These are phyloP conservation scores for Conus canariensis DNA, from an alignment of 2,888 invertebrate genomes.

Conservation along the genomic window DNA sequence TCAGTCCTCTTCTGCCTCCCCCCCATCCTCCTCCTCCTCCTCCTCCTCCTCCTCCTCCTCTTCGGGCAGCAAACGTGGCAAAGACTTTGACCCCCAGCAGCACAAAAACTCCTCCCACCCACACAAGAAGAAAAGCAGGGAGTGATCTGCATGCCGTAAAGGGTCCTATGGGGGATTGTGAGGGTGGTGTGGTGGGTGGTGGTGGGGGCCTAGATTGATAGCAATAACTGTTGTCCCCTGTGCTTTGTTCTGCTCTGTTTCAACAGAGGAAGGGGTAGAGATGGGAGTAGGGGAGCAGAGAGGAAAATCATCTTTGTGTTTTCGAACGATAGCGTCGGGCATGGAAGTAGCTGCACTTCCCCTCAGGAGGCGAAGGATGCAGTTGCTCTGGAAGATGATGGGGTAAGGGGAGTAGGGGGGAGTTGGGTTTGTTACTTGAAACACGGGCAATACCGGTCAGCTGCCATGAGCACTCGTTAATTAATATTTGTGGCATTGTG, in stretches of 20 bases:
- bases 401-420: background rate
- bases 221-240: background rate
- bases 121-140: constrained; percentile 40
- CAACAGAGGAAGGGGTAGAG: background rate
- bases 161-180: background rate
- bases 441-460: background rate
- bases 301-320: background rate
- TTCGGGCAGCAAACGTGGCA: constrained; percentile 33
- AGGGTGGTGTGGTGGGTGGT: background rate
- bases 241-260: background rate
- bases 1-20: background rate
- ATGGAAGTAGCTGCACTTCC: too few relatives aligned
- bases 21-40: background rate
- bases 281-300: background rate
- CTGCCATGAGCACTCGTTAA: too few relatives aligned
- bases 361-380: too few relatives aligned
- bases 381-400: too few relatives aligned
- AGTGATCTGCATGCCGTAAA: background rate
- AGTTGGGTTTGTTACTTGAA: background rate
- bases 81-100: constrained; percentile 26
- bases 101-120: background rate
- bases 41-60: background rate
- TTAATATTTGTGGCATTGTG: too few relatives aligned
- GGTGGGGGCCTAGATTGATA: background rate
- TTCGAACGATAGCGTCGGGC: too few relatives aligned